Evolutionary conservation across 2,888 invertebrate genomes (phyloP).

Genomic region (Polyommatus icarus): DNA sequence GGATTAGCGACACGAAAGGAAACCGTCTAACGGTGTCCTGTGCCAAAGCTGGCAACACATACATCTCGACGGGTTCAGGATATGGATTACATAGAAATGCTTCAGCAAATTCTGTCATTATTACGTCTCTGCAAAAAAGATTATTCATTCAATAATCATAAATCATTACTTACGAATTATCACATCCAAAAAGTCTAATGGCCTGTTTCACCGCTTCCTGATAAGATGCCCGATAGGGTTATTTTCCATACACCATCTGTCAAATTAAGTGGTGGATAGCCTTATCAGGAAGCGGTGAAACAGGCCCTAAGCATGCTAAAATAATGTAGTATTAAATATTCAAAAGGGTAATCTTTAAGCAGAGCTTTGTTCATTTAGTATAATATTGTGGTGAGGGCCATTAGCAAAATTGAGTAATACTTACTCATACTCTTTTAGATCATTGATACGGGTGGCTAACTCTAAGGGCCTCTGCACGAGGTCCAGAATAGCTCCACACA

Average conservation of each 20-base stretch:
- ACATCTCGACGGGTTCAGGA: slow-evolving; percentile 84
- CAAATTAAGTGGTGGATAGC: no score
- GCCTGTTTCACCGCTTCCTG: no score
- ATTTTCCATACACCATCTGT: no score
- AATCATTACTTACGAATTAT: no score
- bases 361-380: background rate
- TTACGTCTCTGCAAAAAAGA: slow-evolving; percentile 55
- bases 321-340: no score
- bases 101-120: slow-evolving; percentile 81
- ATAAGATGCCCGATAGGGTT: no score
- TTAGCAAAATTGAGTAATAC: slow-evolving; percentile 36
- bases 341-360: no score
- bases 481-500: slow-evolving; percentile 86
- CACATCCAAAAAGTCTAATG: no score
- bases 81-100: slow-evolving; percentile 85
- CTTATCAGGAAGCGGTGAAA: no score
- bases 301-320: no score
- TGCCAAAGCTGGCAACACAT: slow-evolving; percentile 85
- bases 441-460: slow-evolving; percentile 69
- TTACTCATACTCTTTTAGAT: slow-evolving; percentile 71
- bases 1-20: slow-evolving; percentile 76
- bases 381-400: background rate
- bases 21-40: slow-evolving; percentile 62
- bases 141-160: background rate
- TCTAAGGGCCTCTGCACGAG: slow-evolving; percentile 88